These are phyloP conservation scores for Ormyrus rosae DNA, from an alignment of 2,888 invertebrate species.

Conservation along the genomic window DNA sequence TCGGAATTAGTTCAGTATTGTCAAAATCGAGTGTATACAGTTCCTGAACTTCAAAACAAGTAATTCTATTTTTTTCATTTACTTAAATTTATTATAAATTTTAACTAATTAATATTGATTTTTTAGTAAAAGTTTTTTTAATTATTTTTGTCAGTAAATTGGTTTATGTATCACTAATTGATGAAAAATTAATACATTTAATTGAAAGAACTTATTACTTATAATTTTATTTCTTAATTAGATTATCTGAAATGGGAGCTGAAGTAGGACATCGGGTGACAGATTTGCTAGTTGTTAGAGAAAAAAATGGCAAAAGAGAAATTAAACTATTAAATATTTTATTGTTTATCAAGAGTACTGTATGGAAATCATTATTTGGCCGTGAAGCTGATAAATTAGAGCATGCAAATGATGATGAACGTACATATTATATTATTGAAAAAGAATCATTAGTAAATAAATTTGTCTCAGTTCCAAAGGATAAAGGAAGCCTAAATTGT, in stretches of 20 bases:
- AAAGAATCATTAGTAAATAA: conserved; percentile 98
- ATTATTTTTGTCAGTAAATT: conserved; percentile 1
- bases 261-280: conserved; percentile 96
- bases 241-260: conserved; percentile 94
- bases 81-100: not conserved
- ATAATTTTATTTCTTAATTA: conserved; percentile 72
- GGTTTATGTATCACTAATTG: not conserved
- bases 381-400: conserved; percentile 99
- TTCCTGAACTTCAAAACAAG: conserved; percentile 96
- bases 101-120: not conserved
- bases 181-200: not conserved
- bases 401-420: conserved; percentile 98
- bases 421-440: conserved; percentile 98
- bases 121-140: not conserved
- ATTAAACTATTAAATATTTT: conserved; percentile 96
- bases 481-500: conserved; percentile 97
- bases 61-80: conserved; percentile 74
- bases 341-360: conserved; percentile 94
- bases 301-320: conserved; percentile 95
- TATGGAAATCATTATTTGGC: conserved; percentile 99
- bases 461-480: conserved; percentile 98
- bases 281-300: conserved; percentile 95
- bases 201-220: not conserved
- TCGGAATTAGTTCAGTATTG: conserved; percentile 99
- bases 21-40: conserved; percentile 95